Conservation (phyloP, 1,140 invertebrate species). For the Ostrea edulis region DNA sequence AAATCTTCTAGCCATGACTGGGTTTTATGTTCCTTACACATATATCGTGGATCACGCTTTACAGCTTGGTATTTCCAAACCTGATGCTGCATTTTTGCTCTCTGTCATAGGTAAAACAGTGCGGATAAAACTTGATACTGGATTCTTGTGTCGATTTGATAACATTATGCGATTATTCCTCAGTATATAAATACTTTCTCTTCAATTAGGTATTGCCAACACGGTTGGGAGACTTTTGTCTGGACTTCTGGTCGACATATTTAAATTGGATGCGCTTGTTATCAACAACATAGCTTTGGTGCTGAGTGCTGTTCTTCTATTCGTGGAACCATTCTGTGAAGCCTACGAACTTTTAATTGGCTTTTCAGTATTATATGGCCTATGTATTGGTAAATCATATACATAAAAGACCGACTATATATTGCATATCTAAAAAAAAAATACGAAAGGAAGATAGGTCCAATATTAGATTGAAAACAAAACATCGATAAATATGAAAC, state of each 20-base stretch:
- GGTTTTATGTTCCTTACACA: conserved; percentile 96
- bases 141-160: background rate
- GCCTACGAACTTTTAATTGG: conserved; percentile 88
- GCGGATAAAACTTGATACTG: background rate
- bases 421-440: no score
- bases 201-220: conserved; percentile 77
- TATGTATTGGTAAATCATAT: conserved; percentile 94
- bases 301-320: conserved; percentile 92
- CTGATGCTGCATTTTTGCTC: conserved; percentile 73
- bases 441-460: no score
- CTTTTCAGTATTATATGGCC: conserved; percentile 94
- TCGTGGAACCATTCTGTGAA: conserved; percentile 90
- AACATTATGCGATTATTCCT: background rate
- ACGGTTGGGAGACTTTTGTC: conserved; percentile 82
- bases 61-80: conserved; percentile 84
- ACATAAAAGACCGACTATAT: no score
- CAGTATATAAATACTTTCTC: background rate
- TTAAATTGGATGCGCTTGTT: conserved; percentile 89
- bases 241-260: conserved; percentile 81
- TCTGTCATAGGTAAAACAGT: conserved; percentile 76
- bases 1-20: conserved; percentile 96
- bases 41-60: conserved; percentile 92
- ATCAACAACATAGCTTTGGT: conserved; percentile 97
- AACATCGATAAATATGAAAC: no score
- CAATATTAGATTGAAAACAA: no score